Evolutionary conservation across 2,888 invertebrate genomes (phyloP).

Genomic region (Lysandra bellargus): DNA sequence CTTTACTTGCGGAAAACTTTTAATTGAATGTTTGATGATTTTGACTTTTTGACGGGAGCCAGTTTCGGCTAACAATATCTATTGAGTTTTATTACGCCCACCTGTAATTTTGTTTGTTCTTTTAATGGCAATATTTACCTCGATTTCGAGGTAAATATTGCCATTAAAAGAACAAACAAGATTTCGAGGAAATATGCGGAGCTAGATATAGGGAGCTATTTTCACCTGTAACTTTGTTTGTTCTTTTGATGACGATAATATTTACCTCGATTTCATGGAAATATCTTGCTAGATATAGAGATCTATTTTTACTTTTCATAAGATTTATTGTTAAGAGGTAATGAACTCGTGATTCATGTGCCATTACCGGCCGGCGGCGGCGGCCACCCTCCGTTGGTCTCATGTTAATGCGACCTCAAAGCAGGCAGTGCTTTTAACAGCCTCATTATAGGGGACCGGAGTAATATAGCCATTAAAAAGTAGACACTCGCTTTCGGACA

Average conservation of each 20-base stretch:
- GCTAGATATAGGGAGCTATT: neutral
- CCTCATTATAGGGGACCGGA: conserved; percentile 38
- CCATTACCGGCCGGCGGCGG: conserved; percentile 38
- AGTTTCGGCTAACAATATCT: conserved; percentile 46
- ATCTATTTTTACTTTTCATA: conserved; percentile 19
- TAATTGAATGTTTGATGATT: conserved; percentile 74
- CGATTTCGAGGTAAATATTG: neutral
- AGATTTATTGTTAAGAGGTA: conserved; percentile 33
- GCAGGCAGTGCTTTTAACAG: conserved; percentile 38
- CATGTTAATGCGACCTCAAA: conserved; percentile 43
- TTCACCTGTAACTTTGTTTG: conserved; percentile 27
- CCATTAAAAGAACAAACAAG: no score
- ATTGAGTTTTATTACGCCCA: conserved; percentile 22
- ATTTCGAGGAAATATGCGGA: neutral
- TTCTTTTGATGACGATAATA: neutral
- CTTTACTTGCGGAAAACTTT: conserved; percentile 70
- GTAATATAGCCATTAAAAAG: conserved; percentile 34
- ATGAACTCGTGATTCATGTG: conserved; percentile 39
- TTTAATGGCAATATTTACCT: neutral
- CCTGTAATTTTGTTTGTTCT: conserved; percentile 18
- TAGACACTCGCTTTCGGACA: conserved; percentile 33
- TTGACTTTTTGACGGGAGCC: conserved; percentile 66
- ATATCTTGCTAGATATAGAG: neutral
- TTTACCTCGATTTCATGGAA: neutral
- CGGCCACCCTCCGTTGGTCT: conserved; percentile 38